Conservation (phyloP, 1,140 invertebrate species). For the Sycophaga agraensis region DNA sequence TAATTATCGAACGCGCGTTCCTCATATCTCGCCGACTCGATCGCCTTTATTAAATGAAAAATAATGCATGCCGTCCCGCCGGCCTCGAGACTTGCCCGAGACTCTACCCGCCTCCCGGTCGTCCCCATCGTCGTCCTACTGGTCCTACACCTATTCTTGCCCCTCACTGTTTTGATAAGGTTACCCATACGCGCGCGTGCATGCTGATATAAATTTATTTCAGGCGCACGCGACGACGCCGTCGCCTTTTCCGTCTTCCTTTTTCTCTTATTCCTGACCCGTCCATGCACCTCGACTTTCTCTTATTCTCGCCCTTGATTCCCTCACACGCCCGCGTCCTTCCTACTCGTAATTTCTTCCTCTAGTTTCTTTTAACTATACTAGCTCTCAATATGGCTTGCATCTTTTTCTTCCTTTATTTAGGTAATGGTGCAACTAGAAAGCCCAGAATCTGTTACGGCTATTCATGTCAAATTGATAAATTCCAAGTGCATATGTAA, state of each 20-base stretch:
- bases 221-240: conserved; percentile 30
- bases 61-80: too few relatives aligned
- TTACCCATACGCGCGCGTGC: too few relatives aligned
- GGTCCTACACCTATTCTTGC: conserved; percentile 17
- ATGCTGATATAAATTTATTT: too few relatives aligned
- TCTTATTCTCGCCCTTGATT: not conserved
- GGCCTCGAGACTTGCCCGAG: not conserved
- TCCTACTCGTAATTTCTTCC: not conserved
- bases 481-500: too few relatives aligned
- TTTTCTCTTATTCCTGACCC: not conserved
- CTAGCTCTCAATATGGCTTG: too few relatives aligned
- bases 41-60: conserved; percentile 8
- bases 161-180: conserved; percentile 26
- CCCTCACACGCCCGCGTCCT: too few relatives aligned
- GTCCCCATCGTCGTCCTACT: not conserved
- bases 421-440: too few relatives aligned
- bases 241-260: conserved; percentile 16
- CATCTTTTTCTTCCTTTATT: not conserved
- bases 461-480: too few relatives aligned
- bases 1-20: not conserved
- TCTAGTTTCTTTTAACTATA: conserved; percentile 14
- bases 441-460: too few relatives aligned
- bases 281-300: not conserved
- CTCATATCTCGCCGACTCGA: too few relatives aligned
- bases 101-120: not conserved